Conservation (phyloP, 2,113 vertebrate species). For the Petromus typicus region DNA sequence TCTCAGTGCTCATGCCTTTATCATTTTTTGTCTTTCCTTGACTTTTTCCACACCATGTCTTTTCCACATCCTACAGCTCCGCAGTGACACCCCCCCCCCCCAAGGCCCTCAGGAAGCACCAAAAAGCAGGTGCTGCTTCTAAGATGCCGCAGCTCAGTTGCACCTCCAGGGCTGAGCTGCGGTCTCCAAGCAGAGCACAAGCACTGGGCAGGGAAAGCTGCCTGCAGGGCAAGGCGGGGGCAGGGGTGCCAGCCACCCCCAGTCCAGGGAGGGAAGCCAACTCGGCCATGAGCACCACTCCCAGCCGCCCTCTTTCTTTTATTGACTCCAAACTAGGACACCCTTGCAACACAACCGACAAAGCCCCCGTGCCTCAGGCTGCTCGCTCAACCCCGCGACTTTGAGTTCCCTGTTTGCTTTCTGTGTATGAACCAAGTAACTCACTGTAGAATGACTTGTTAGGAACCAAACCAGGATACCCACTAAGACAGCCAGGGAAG, state of each 20-base stretch:
- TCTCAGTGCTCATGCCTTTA: not conserved
- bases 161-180: not conserved
- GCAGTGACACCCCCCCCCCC: not conserved
- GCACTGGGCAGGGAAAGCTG: not conserved
- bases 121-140: not conserved
- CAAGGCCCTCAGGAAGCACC: not conserved
- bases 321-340: constrained; percentile 22
- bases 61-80: not conserved
- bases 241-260: not conserved
- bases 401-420: not conserved
- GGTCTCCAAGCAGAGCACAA: not conserved
- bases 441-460: not conserved
- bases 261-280: not conserved
- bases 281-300: not conserved
- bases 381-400: not conserved
- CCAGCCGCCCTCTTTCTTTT: not conserved
- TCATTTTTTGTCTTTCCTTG: no score
- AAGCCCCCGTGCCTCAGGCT: not conserved
- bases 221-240: not conserved
- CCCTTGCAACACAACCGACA: not conserved
- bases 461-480: not conserved
- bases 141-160: not conserved
- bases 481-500: not conserved
- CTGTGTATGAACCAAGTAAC: not conserved
- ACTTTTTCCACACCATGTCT: not conserved